Conservation (phyloP, 2,113 vertebrate species). For the Smithornis capensis region DNA sequence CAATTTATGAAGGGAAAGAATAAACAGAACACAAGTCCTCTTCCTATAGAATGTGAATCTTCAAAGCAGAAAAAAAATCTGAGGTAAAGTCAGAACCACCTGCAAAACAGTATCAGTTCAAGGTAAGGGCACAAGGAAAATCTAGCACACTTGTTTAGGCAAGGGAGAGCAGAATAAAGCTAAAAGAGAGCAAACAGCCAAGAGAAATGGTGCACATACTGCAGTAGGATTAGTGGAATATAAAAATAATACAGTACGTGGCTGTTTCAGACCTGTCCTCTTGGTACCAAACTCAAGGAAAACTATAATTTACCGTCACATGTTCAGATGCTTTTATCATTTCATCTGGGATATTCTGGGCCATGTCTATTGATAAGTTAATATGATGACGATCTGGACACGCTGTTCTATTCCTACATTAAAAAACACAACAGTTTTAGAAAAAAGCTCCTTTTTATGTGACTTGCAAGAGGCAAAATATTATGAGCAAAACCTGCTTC, state of each 20-base stretch:
- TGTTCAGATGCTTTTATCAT: background rate
- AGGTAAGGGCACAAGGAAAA: background rate
- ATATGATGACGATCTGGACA: conserved; percentile 74
- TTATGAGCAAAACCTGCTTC: accelerated
- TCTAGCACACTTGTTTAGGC: background rate
- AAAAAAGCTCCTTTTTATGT: background rate
- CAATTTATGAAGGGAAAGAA: background rate
- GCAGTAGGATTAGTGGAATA: background rate
- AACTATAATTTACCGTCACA: conserved; percentile 65
- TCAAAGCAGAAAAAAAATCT: background rate
- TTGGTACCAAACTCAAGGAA: background rate
- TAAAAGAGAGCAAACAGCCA: background rate
- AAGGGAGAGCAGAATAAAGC: background rate
- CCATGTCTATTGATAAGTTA: conserved; percentile 57
- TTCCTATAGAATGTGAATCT: accelerated
- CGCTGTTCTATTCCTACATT: conserved; percentile 52
- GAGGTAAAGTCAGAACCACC: background rate
- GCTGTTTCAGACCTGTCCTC: background rate
- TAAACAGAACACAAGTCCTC: background rate
- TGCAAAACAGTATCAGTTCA: background rate
- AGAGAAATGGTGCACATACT: too few species aligned
- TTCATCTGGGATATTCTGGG: conserved; percentile 25
- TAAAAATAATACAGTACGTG: background rate
- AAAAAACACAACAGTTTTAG: background rate
- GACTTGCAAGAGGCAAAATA: background rate